phyloP scores from a whole-genome alignment of 2,113 vertebrate genomes.

The Festucalex cinctus region DNA sequence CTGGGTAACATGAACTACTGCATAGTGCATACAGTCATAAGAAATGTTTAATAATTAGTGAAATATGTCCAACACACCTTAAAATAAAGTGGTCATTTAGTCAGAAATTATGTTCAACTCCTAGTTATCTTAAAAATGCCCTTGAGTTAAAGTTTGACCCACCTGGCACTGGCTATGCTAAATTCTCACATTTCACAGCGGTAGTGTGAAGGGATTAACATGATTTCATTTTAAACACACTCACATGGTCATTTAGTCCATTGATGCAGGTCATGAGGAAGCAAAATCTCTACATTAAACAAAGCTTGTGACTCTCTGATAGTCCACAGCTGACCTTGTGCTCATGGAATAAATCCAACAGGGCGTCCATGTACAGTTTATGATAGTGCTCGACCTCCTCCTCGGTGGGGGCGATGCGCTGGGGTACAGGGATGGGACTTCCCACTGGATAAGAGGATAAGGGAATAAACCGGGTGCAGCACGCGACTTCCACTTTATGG shows the following conservation, averaged over 20 bases:
- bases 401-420: slow-evolving; percentile 42
- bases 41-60: neutral
- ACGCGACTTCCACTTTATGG: neutral
- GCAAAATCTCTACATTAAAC: slow-evolving; percentile 60
- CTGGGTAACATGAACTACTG: slow-evolving; percentile 7
- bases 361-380: slow-evolving; percentile 68
- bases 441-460: slow-evolving; percentile 70
- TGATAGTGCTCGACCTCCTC: slow-evolving; percentile 78
- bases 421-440: slow-evolving; percentile 71
- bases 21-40: neutral
- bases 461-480: neutral
- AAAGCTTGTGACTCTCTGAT: slow-evolving; percentile 62
- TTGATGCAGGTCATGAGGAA: neutral
- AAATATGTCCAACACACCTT: neutral
- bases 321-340: slow-evolving; percentile 77
- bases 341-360: slow-evolving; percentile 74
- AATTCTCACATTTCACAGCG: neutral
- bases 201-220: neutral
- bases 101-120: neutral
- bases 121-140: neutral
- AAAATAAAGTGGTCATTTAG: neutral
- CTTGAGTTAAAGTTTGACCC: neutral
- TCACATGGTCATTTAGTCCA: neutral
- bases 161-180: neutral
- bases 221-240: neutral